Percentiles rank a stretch among this genome's conserved stretches.
phyloP scores from a whole-genome alignment of 2,888 invertebrate species.

The Eristalis arbustorum region DNA sequence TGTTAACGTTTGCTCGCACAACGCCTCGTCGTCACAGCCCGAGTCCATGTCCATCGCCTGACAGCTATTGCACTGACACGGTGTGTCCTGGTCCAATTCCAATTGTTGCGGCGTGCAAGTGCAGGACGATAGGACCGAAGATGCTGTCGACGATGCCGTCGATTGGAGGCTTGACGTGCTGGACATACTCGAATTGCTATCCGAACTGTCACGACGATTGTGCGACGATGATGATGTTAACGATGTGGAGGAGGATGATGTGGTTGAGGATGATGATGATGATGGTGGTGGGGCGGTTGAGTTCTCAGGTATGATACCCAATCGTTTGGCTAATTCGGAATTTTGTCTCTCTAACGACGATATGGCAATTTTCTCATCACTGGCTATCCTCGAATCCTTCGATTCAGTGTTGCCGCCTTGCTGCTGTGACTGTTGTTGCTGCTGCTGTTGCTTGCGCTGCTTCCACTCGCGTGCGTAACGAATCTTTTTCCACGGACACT shows the following conservation, averaged over 20 bases:
- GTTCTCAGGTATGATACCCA: conserved; percentile 61
- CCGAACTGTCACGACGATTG: conserved; percentile 79
- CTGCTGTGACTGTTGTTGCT: conserved; percentile 57
- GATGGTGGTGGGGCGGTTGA: conserved; percentile 32
- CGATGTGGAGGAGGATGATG: conserved; percentile 26
- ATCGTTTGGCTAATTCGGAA: conserved; percentile 60
- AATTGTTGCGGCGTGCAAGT: conserved; percentile 74
- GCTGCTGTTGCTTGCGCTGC: conserved; percentile 76
- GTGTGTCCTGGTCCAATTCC: conserved; percentile 72
- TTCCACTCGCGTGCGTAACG: conserved; percentile 79
- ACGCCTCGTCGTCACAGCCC: conserved; percentile 78
- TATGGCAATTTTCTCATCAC: conserved; percentile 51
- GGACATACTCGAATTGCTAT: conserved; percentile 79
- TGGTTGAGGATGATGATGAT: conserved; percentile 1
- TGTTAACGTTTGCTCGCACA: conserved; percentile 74
- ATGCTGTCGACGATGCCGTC: conserved; percentile 74
- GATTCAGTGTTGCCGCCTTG: conserved; percentile 17
- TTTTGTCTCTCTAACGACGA: conserved; percentile 55
- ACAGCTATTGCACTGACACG: conserved; percentile 73
- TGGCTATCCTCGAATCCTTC: conserved; percentile 35
- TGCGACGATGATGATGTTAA: conserved; percentile 61
- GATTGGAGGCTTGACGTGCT: conserved; percentile 77
- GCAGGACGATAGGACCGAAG: conserved; percentile 73
- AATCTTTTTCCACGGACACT: conserved; percentile 80
- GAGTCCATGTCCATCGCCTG: conserved; percentile 76